Base-by-base conservation (phyloP, 2,888 invertebrate species). In the Iphiclides podalirius region DNA sequence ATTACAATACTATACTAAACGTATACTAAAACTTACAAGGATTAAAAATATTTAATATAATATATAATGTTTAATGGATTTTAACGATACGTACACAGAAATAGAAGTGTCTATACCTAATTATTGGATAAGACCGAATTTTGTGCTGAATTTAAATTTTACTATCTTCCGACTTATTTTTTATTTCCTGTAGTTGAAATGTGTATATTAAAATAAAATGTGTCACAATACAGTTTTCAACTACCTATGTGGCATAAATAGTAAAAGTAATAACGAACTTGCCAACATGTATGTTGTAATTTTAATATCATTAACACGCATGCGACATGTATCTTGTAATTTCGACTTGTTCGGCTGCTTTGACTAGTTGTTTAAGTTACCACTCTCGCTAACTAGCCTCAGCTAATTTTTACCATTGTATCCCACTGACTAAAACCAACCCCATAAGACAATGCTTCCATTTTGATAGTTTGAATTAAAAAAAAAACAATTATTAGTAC, bases 401-500 rank as follows among this genome's bases (percentile, higher is more conserved):
- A 17, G 40, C 23, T 39, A 28, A n/a, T 35, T 23, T 15, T 37
- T 34, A 37, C 35, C 37, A 31, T 43, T 28, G 1, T 35, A 47
- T 53, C 56, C 60, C 58, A 60, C 58, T 58, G 53, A 54, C 38
- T 47, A 33, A 43, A 52, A 57, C 72, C 74, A 72, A 69, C 72
- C 76, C 77, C 73, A 59, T 59, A 57, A 44, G 34, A 50, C 60
- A 58, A 73, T 61, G 71, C 77, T 78, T 80, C 74, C 73, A 75
- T 66, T 63, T 55, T 53, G 54, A 60, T 66, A 66, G 20, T 20
- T 20, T 20, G 20, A 47, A 28, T 12, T 44, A 14, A 16, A 31
- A 65, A 64, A 58, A 63, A 63, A 67, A 40, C 26, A 43, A 70
- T 67, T 67, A 64, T 78, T 78, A 85, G 83, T 84, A 86, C 83